Evolutionary conservation across 2,888 invertebrate species (phyloP).

Genomic region (Agrochola lota): DNA sequence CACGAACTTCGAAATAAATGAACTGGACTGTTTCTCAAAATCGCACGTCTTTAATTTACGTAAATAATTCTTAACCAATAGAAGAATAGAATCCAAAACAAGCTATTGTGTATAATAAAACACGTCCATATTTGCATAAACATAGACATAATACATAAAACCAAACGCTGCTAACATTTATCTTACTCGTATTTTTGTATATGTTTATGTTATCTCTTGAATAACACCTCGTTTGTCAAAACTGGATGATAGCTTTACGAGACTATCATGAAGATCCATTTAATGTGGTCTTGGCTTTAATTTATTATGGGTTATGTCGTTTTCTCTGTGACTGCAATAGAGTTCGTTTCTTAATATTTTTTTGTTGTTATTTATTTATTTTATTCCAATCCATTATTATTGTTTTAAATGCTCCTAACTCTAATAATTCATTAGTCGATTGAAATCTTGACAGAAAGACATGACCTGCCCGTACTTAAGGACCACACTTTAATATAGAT

Average conservation of each 20-base stretch:
- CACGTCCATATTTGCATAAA: conserved; percentile 51
- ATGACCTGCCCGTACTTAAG: not conserved
- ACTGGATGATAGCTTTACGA: conserved; percentile 57
- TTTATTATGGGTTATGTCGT: conserved; percentile 32
- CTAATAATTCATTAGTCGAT: too few species aligned
- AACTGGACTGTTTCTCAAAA: not conserved
- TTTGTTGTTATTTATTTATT: not conserved
- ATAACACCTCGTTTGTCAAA: conserved; percentile 62
- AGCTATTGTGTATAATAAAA: conserved; percentile 38
- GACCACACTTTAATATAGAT: too few species aligned
- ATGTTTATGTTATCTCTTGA: conserved; percentile 31
- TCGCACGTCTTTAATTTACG: not conserved
- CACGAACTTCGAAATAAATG: too few species aligned
- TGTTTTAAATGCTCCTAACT: too few species aligned
- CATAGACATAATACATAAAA: conserved; percentile 53
- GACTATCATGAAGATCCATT: conserved; percentile 37
- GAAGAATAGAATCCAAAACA: conserved; percentile 4
- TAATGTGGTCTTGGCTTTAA: conserved; percentile 33
- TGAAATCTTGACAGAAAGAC: not conserved
- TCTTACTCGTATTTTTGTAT: conserved; percentile 53
- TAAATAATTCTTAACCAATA: conserved; percentile 23
- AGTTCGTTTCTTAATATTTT: not conserved
- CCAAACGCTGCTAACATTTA: conserved; percentile 33
- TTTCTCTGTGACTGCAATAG: conserved; percentile 13
- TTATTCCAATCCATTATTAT: too few species aligned